Percentiles rank a stretch among this genome's conserved stretches.
phyloP scores from a whole-genome alignment of 2,797 vertebrate species.

The Toxotes lorentzi region DNA sequence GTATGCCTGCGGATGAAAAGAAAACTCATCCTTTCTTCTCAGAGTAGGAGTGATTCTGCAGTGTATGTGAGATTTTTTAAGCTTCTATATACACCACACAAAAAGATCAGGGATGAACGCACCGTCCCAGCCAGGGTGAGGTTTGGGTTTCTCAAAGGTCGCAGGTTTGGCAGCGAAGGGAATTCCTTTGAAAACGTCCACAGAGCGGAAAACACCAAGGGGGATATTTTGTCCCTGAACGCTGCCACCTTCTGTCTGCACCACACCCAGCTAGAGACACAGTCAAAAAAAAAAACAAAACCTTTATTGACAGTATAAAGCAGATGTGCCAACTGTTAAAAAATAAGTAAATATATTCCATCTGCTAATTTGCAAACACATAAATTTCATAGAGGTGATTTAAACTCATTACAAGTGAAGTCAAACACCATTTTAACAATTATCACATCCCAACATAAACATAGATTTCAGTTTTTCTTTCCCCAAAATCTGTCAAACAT shows the following conservation, averaged over 20 bases:
- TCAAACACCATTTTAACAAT: background rate
- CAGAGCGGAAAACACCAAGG: slow-evolving; percentile 75
- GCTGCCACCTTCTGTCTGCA: slow-evolving; percentile 90
- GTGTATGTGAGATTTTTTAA: background rate
- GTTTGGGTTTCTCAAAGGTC: slow-evolving; percentile 86
- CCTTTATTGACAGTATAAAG: background rate
- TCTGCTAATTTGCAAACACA: background rate
- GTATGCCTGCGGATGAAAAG: slow-evolving; percentile 76
- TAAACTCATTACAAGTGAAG: background rate
- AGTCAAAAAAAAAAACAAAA: background rate
- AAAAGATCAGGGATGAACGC: slow-evolving; percentile 9
- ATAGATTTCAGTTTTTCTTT: background rate
- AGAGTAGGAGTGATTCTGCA: background rate
- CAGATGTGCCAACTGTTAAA: background rate
- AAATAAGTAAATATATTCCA: background rate
- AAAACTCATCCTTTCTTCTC: background rate
- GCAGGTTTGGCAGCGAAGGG: slow-evolving; percentile 89
- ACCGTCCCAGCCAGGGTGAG: slow-evolving; percentile 92
- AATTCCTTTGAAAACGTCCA: slow-evolving; percentile 92
- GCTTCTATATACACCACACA: background rate
- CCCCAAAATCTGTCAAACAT: background rate
- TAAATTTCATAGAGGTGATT: background rate
- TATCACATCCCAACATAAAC: background rate
- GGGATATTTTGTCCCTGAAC: slow-evolving; percentile 87
- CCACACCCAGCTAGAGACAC: slow-evolving; percentile 85